Conservation (phyloP, 2,888 invertebrate genomes). For the Agrotis segetum region DNA sequence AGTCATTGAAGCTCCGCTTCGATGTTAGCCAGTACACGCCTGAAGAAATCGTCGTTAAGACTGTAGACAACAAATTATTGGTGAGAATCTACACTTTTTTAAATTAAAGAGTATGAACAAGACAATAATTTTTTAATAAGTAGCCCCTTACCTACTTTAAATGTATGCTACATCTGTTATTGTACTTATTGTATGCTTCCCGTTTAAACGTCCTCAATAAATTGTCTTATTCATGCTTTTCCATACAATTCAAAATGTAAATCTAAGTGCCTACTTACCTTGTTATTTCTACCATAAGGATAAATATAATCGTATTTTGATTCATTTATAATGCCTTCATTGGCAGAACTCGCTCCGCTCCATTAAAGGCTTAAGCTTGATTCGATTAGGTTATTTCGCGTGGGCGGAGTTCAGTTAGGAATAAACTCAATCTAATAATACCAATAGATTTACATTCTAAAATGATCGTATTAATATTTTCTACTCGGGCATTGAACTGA, state of each 20-base stretch:
- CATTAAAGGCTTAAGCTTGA: constrained; percentile 46
- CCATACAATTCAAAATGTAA: constrained; percentile 15
- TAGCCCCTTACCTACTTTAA: not conserved
- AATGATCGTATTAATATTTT: not conserved
- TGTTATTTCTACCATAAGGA: constrained; percentile 7
- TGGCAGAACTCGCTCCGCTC: constrained; percentile 40
- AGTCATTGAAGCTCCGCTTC: constrained; percentile 98
- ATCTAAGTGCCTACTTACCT: constrained; percentile 20
- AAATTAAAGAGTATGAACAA: not conserved
- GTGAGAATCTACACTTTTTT: constrained; percentile 88
- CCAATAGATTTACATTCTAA: constrained; percentile 18
- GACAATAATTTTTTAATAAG: not conserved
- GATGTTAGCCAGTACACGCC: constrained; percentile 99
- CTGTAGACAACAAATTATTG: constrained; percentile 99
- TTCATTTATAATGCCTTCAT: constrained; percentile 46
- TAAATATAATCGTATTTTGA: constrained; percentile 41
- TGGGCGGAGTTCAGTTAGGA: constrained; percentile 20
- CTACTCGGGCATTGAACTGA: constrained; percentile 1
- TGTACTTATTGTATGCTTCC: not conserved
- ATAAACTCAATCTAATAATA: constrained; percentile 14
- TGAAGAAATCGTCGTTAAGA: constrained; percentile 99
- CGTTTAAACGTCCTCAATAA: not conserved
- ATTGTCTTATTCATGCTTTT: constrained; percentile 17
- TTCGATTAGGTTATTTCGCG: constrained; percentile 19
- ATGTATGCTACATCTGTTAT: not conserved